Evolutionary conservation across 1,140 invertebrate genomes (phyloP).

Genomic region (Aphaenogaster floridana): DNA sequence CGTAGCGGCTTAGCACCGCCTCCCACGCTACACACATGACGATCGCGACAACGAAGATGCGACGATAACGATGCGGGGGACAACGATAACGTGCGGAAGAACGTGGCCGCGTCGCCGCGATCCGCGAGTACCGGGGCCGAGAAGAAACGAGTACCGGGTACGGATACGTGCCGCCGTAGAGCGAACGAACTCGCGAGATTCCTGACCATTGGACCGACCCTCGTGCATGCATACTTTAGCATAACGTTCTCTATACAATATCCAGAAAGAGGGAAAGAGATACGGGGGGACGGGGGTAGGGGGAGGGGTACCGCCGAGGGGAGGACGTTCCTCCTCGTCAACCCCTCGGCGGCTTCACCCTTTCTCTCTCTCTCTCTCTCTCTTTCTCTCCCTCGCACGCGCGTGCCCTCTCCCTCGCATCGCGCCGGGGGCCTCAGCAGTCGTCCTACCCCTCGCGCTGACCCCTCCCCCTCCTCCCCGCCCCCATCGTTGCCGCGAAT

Average conservation of each 20-base stretch:
- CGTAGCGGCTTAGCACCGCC: conserved; percentile 51
- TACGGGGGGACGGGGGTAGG: conserved; percentile 16
- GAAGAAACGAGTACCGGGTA: conserved; percentile 44
- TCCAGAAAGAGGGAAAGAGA: conserved; percentile 75
- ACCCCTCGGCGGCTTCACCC: conserved; percentile 29
- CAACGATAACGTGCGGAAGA: conserved; percentile 4
- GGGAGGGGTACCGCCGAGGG: conserved; percentile 47
- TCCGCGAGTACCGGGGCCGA: conserved; percentile 42
- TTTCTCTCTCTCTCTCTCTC: conserved; percentile 58
- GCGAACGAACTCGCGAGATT: conserved; percentile 74
- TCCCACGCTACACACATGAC: conserved; percentile 56
- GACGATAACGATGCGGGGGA: background rate
- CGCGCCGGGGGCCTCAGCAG: conserved; percentile 52
- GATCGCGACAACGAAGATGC: conserved; percentile 19
- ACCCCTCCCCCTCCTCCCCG: conserved; percentile 78
- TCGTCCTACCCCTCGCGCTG: conserved; percentile 79
- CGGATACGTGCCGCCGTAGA: conserved; percentile 76
- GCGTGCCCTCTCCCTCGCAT: conserved; percentile 22
- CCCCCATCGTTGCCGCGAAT: conserved; percentile 83
- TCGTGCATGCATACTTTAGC: conserved; percentile 81
- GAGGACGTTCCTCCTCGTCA: conserved; percentile 38
- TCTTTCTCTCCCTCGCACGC: conserved; percentile 51
- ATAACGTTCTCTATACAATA: conserved; percentile 80
- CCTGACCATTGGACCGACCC: conserved; percentile 78
- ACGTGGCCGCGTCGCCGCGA: conserved; percentile 19